phyloP scores from a whole-genome alignment of 1,140 invertebrate genomes.

The Drosophila aff. region DNA sequence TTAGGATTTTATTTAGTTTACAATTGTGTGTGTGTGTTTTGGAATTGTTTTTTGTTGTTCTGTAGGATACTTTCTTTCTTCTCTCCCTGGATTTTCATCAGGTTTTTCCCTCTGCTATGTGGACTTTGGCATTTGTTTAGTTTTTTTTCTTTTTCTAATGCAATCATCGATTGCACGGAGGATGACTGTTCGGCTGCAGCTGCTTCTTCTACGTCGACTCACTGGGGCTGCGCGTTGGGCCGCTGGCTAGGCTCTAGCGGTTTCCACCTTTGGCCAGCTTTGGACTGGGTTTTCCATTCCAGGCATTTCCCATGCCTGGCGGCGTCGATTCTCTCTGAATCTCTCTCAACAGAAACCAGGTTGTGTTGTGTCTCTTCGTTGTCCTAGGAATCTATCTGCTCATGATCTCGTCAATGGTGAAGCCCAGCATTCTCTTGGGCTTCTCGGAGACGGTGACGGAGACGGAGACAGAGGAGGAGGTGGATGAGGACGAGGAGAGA shows the following conservation, averaged over 20 bases:
- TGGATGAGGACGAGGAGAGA: constrained; percentile 76
- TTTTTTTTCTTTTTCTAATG: constrained; percentile 29
- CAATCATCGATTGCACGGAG: constrained; percentile 55
- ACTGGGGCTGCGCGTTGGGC: constrained; percentile 24
- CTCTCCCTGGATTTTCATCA: constrained; percentile 19
- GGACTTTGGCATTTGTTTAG: constrained; percentile 67
- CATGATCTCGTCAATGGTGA: constrained; percentile 94
- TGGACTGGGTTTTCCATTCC: constrained; percentile 49
- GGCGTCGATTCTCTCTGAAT: constrained; percentile 23
- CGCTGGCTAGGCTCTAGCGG: constrained; percentile 29
- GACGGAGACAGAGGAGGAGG: constrained; percentile 39
- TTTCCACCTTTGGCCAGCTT: constrained; percentile 39
- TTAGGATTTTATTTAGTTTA: constrained; percentile 37
- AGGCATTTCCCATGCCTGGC: constrained; percentile 79
- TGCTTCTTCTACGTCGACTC: constrained; percentile 33
- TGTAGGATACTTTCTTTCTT: constrained; percentile 46
- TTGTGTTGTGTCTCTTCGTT: constrained; percentile 4
- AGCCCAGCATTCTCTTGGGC: constrained; percentile 88
- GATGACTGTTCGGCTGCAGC: constrained; percentile 24
- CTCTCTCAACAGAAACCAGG: constrained; percentile 65
- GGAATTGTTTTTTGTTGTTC: constrained; percentile 37
- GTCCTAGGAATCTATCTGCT: constrained; percentile 87
- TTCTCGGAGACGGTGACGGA: constrained; percentile 38
- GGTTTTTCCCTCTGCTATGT: constrained; percentile 27
- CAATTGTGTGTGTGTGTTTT: constrained; percentile 35